Percentiles rank a stretch among this genome's conserved stretches.
Conservation (phyloP, 2,113 vertebrate species). For the Paradisaea rubra region DNA sequence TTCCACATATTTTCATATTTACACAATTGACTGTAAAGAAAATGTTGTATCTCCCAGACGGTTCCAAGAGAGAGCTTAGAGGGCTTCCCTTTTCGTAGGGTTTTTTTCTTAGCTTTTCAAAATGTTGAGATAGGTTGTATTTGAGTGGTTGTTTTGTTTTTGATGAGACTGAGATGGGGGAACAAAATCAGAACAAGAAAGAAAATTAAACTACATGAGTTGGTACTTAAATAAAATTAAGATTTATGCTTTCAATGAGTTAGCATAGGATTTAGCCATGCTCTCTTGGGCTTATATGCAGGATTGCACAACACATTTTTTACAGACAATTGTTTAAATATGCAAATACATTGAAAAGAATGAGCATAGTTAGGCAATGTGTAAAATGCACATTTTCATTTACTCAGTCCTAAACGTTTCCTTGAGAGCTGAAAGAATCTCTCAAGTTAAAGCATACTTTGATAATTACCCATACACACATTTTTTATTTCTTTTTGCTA, state of each 20-base stretch:
- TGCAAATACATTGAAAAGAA: constrained; percentile 31
- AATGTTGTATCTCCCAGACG: background rate
- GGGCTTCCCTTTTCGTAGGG: background rate
- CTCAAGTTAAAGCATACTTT: background rate
- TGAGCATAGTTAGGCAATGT: background rate
- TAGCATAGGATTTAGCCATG: background rate
- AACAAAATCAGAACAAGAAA: constrained; percentile 5
- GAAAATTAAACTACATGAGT: constrained; percentile 16
- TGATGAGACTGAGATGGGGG: background rate
- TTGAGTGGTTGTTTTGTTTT: background rate
- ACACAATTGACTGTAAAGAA: constrained; percentile 35
- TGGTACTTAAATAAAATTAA: constrained; percentile 29
- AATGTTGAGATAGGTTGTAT: background rate
- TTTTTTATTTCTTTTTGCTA: background rate
- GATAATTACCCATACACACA: constrained; percentile 5
- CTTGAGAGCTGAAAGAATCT: background rate
- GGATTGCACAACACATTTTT: background rate
- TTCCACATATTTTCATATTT: constrained; percentile 54
- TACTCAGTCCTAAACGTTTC: background rate
- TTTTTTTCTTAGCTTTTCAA: background rate
- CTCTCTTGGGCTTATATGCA: background rate
- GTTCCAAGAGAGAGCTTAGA: background rate
- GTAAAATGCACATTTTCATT: constrained; percentile 24
- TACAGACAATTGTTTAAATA: constrained; percentile 38
- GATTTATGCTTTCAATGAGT: background rate